A percentile compares a stretch with the other conserved stretches of the same genome.
Conservation (phyloP, 2,888 invertebrate genomes). For the Leistus spinibarbis region DNA sequence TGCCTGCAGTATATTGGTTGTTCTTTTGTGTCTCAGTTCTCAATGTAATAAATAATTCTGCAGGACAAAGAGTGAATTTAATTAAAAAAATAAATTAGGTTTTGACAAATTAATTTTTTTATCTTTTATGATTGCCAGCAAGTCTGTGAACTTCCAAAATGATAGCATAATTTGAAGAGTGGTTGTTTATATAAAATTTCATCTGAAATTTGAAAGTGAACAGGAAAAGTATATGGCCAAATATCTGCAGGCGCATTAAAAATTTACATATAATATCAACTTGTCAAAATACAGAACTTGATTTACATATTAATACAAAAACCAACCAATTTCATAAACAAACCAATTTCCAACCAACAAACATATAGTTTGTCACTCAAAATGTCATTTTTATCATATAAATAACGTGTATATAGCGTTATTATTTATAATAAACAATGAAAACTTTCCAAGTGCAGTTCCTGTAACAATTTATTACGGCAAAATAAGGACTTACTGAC, state of each 20-base stretch:
- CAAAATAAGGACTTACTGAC: conserved; percentile 43
- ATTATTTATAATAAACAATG: not conserved
- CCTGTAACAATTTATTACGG: conserved; percentile 13
- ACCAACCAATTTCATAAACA: not conserved
- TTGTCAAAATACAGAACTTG: not conserved
- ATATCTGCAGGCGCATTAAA: not conserved
- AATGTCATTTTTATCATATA: not conserved
- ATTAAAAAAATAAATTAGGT: too few species aligned
- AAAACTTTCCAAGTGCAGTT: conserved; percentile 1
- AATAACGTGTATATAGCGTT: not conserved
- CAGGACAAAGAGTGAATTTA: too few species aligned
- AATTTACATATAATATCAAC: not conserved
- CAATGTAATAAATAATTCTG: too few species aligned
- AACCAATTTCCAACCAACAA: too few species aligned
- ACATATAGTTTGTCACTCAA: not conserved
- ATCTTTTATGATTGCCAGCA: too few species aligned
- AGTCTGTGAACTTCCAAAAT: not conserved
- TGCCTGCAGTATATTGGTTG: too few species aligned
- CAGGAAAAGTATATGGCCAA: not conserved
- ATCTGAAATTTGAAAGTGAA: not conserved
- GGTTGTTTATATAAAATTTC: not conserved
- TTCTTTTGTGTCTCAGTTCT: too few species aligned
- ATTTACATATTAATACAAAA: not conserved
- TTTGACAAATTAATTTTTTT: too few species aligned
- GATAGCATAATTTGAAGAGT: not conserved